Conservation (phyloP, 2,113 vertebrate genomes). For the Tragelaphus buxtoni region DNA sequence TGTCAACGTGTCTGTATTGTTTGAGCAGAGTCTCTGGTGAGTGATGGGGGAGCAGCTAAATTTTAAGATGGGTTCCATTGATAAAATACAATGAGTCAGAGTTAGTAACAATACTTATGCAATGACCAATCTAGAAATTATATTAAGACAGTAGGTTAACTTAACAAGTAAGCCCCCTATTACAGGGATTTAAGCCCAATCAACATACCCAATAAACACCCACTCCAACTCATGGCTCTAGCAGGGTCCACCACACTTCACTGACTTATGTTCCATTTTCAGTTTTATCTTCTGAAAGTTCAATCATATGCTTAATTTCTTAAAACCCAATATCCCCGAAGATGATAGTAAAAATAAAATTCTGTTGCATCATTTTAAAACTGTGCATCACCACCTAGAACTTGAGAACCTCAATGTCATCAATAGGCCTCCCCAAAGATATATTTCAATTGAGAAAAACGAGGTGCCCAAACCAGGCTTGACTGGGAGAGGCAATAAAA, state of each 20-base stretch:
- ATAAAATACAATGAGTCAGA: background rate
- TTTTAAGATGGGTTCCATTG: background rate
- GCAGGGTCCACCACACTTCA: background rate
- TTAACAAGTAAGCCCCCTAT: background rate
- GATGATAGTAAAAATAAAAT: background rate
- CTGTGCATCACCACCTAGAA: background rate
- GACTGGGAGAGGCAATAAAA: background rate
- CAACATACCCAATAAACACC: background rate
- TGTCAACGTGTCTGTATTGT: background rate
- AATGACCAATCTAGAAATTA: background rate
- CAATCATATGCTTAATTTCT: background rate
- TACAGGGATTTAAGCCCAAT: background rate
- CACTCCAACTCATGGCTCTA: background rate
- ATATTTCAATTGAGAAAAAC: background rate
- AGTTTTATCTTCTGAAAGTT: background rate
- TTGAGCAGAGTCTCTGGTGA: background rate
- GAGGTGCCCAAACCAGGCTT: background rate
- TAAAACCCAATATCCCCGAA: background rate
- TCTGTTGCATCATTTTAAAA: background rate
- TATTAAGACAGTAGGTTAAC: background rate
- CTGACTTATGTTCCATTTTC: background rate
- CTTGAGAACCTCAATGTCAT: background rate
- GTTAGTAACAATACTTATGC: background rate
- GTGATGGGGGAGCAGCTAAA: background rate
- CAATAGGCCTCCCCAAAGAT: background rate